Evolutionary conservation across 2,797 vertebrate genomes (phyloP).

Genomic region (Columba guinea): DNA sequence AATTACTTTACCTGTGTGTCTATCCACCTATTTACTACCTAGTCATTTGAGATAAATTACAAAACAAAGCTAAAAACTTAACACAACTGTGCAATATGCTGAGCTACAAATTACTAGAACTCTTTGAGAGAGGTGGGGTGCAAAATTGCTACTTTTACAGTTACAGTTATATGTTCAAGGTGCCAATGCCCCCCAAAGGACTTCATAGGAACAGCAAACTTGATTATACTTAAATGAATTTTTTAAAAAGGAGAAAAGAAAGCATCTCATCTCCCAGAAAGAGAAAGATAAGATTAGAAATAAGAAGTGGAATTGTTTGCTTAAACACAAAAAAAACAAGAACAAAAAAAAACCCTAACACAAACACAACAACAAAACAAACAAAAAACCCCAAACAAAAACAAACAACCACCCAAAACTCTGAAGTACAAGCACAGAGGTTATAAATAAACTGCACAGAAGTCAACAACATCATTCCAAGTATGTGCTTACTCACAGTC

Average conservation of each 20-base stretch:
- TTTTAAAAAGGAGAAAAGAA: not conserved
- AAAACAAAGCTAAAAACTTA: not conserved
- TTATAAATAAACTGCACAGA: not conserved
- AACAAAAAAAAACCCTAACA: no score
- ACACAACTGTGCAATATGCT: not conserved
- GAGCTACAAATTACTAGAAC: not conserved
- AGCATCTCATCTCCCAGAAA: not conserved
- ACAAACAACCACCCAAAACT: not conserved
- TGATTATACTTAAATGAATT: not conserved
- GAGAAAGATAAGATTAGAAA: not conserved
- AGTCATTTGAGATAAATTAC: not conserved
- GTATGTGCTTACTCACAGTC: not conserved
- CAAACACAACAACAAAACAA: no score
- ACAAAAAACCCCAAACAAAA: no score
- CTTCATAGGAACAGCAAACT: not conserved
- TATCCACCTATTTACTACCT: not conserved
- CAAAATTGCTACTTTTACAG: not conserved
- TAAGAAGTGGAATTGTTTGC: fast-evolving
- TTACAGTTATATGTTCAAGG: not conserved
- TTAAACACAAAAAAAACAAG: not conserved
- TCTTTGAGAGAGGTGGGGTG: not conserved
- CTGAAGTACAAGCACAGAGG: not conserved
- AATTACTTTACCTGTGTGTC: not conserved
- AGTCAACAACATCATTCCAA: not conserved
- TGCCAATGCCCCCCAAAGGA: not conserved